A percentile compares a stretch with the other conserved stretches of the same genome.
Evolutionary conservation across 1,140 invertebrate genomes (phyloP).

Genomic region (Ylistrum balloti): DNA sequence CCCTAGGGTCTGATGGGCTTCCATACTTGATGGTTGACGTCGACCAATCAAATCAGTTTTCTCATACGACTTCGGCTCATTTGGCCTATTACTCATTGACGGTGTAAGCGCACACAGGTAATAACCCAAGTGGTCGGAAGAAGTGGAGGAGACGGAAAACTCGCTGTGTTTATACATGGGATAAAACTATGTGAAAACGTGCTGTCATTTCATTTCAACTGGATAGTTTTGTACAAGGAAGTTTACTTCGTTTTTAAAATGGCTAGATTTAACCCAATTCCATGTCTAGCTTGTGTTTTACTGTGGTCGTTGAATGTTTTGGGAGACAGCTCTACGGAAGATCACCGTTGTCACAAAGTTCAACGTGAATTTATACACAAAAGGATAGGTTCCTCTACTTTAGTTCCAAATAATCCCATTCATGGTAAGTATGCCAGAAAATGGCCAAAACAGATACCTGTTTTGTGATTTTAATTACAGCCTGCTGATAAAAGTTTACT

Average conservation of each 20-base stretch:
- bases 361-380: constrained; percentile 57
- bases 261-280: constrained; percentile 43
- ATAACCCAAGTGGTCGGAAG: constrained; percentile 4
- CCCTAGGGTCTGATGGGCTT: neutral
- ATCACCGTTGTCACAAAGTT: constrained; percentile 56
- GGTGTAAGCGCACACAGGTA: neutral
- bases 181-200: constrained; percentile 31
- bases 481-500: neutral
- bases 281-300: constrained; percentile 48
- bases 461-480: neutral
- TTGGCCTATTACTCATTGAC: neutral
- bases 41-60: constrained; percentile 27
- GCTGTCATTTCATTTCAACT: constrained; percentile 23
- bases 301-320: constrained; percentile 51
- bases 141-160: neutral
- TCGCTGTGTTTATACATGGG: constrained; percentile 12
- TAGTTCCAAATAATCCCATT: constrained; percentile 55
- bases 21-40: neutral
- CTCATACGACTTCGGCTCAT: neutral
- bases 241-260: constrained; percentile 45
- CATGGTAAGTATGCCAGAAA: constrained; percentile 54
- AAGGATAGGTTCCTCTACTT: constrained; percentile 49
- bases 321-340: constrained; percentile 12
- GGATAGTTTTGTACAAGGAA: neutral
- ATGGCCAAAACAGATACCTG: neutral